A percentile compares a stretch with the other conserved stretches of the same genome.
Evolutionary conservation across 2,113 vertebrate genomes (phyloP).

Genomic region (Oncorhynchus keta): DNA sequence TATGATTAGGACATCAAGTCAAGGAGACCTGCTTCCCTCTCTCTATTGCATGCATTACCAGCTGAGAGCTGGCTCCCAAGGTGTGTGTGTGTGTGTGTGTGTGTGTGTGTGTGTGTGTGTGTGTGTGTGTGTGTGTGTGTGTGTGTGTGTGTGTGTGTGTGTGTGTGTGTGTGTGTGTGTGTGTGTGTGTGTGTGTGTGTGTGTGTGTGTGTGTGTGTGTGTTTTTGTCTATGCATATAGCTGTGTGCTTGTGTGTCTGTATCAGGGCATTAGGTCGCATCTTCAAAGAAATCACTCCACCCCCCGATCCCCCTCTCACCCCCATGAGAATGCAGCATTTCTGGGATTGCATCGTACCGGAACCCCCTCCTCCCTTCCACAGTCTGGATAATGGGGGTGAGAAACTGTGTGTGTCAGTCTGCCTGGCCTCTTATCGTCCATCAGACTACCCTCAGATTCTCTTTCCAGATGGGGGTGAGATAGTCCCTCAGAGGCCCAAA

Average conservation of each 20-base stretch:
- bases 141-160: conserved; percentile 17
- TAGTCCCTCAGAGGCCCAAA: conserved; percentile 67
- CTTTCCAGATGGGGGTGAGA: conserved; percentile 79
- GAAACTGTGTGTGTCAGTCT: conserved; percentile 55
- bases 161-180: neutral
- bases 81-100: conserved; percentile 14
- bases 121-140: conserved; percentile 14
- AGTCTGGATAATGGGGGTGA: conserved; percentile 52
- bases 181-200: conserved; percentile 2
- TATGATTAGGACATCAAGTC: conserved; percentile 33
- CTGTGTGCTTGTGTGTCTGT: conserved; percentile 7
- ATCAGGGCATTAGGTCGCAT: conserved; percentile 27
- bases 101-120: neutral
- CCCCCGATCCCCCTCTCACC: conserved; percentile 27
- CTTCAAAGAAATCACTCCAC: conserved; percentile 43
- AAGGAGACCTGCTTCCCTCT: conserved; percentile 3
- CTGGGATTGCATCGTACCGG: conserved; percentile 38
- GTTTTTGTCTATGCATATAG: conserved; percentile 9
- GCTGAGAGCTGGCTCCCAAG: neutral
- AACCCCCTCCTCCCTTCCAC: conserved; percentile 23
- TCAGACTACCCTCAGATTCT: conserved; percentile 75
- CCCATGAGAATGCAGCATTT: conserved; percentile 43
- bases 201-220: conserved; percentile 2
- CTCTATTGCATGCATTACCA: neutral
- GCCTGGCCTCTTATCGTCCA: conserved; percentile 73